Base-by-base conservation (phyloP, 2,888 invertebrate genomes). In the Caenorhabditis auriculariae region DNA sequence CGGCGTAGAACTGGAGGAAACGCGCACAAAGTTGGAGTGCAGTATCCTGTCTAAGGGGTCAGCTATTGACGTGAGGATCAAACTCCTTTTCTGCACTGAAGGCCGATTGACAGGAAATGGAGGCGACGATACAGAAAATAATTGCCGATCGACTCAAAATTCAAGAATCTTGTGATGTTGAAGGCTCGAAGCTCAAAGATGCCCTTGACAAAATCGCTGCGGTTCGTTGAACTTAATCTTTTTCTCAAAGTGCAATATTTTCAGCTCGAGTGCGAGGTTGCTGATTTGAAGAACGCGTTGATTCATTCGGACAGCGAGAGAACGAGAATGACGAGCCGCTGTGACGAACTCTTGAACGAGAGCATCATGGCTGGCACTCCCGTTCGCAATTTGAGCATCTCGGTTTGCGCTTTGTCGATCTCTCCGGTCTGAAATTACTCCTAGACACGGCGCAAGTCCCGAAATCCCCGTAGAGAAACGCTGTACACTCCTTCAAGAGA, bases 391-490 rank as follows among this genome's bases (percentile, higher is more conserved):
- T 32, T 32, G 9, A 32, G 35, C 9, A 9, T 12, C 9, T 12
- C n/a, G n/a, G 35, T n/a, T 32, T 32, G 9, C n/a, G 9, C 9
- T 9, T 32, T 32, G n/a, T 32, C n/a, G n/a, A 32, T 32, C n/a
- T 32, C n/a, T 12, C n/a, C n/a, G n/a, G n/a, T 12, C 9, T 9
- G n/a, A 12, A n/a, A 24, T 12, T 27, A 23, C 1, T 46, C 50
- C 7, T 26, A 41, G n/a, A 17, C 49, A n/a, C 28, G 43, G 23
- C 44, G 42, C n/a, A 57, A 50, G 27, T 45, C 54, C 3, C 38
- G 62, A 39, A 41, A 45, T 5, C 54, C 37, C 5, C 50, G 57
- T 0, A 28, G 62, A 2, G 57, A 62, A 23, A 62, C 62, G 5
- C 27, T 47, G 15, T 62, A 56, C 38, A 17, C 4, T 4, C 55